Conservation (phyloP, 1,140 invertebrate species). For the Harpegnathos saltator region DNA sequence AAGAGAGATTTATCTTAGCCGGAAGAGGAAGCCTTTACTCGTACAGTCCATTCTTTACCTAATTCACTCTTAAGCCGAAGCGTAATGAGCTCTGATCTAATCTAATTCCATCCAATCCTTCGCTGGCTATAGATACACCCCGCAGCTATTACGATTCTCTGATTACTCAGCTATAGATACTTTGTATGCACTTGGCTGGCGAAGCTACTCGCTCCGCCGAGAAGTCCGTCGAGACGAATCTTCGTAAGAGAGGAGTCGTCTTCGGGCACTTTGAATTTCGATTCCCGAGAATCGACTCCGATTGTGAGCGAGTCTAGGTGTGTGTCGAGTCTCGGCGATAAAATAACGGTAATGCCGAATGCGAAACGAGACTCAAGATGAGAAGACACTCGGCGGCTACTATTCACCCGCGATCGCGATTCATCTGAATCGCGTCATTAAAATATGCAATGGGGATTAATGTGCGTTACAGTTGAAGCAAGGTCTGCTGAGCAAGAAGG, state of each 20-base stretch:
- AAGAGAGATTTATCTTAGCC: conserved; percentile 42
- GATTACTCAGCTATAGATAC: conserved; percentile 53
- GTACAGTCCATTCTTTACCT: conserved; percentile 39
- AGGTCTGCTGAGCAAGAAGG: background rate
- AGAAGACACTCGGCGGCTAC: no score
- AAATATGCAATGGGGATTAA: no score
- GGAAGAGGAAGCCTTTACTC: background rate
- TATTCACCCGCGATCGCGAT: no score
- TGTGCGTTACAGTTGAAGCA: background rate
- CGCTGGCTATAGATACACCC: conserved; percentile 50
- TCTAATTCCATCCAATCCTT: conserved; percentile 73
- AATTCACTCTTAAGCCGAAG: conserved; percentile 70
- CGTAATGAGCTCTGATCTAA: conserved; percentile 75
- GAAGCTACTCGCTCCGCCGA: conserved; percentile 11
- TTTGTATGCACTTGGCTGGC: conserved; percentile 48
- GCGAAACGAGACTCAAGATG: no score
- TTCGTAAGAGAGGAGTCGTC: background rate
- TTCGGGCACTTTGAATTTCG: background rate
- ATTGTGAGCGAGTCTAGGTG: background rate
- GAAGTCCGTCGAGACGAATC: background rate
- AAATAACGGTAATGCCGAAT: background rate
- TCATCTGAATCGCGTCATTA: no score
- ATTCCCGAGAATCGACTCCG: background rate
- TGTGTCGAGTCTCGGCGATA: background rate
- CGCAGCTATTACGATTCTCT: conserved; percentile 61